phyloP scores from a whole-genome alignment of 1,140 invertebrate species.

The Lasioglossum albipes region DNA sequence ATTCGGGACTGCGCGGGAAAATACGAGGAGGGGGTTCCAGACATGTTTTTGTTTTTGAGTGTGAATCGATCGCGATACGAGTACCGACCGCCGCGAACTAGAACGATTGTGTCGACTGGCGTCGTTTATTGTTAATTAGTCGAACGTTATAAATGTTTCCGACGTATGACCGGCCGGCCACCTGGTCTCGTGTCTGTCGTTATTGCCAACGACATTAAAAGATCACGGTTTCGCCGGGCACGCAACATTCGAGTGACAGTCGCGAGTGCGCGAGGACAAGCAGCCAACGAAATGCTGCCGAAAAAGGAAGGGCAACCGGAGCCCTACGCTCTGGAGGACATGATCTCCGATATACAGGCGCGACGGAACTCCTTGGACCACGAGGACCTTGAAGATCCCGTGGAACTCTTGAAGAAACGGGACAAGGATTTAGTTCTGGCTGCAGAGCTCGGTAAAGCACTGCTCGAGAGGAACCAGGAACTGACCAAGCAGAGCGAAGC shows the following conservation, averaged over 20 bases:
- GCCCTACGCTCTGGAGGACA: constrained; percentile 82
- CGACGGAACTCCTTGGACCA: constrained; percentile 71
- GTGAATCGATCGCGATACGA: neutral
- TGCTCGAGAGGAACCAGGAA: constrained; percentile 96
- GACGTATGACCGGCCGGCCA: neutral
- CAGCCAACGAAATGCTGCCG: constrained; percentile 74
- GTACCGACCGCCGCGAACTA: neutral
- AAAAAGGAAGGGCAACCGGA: constrained; percentile 80
- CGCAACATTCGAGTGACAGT: constrained; percentile 20
- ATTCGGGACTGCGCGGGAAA: neutral
- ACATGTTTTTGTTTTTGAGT: constrained; percentile 3
- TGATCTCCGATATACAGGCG: constrained; percentile 76
- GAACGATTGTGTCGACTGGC: neutral
- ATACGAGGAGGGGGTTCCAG: neutral
- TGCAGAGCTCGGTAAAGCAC: constrained; percentile 95
- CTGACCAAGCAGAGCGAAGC: constrained; percentile 92
- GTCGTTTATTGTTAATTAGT: neutral
- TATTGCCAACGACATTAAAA: constrained; percentile 22
- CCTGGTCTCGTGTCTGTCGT: constrained; percentile 17
- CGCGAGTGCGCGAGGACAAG: neutral
- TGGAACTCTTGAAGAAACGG: constrained; percentile 92
- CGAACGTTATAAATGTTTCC: constrained; percentile 19
- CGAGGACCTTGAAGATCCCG: constrained; percentile 84
- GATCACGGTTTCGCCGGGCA: neutral
- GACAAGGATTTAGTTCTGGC: constrained; percentile 95